phyloP scores from a whole-genome alignment of 1,140 invertebrate genomes.

The Anadara kagoshimensis region DNA sequence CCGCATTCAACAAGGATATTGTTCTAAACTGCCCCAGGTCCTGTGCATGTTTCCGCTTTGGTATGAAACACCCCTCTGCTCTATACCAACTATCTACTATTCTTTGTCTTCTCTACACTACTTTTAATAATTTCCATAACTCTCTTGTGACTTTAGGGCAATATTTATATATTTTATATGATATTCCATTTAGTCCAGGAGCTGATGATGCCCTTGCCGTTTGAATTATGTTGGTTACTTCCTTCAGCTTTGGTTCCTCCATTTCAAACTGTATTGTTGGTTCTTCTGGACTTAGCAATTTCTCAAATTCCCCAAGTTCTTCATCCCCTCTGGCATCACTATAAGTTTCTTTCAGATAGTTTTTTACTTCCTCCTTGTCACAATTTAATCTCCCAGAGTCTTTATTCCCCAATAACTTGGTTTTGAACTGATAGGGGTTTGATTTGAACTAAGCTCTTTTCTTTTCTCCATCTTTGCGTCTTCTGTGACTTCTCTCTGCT shows the following conservation, averaged over 20 bases:
- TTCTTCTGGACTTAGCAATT: too few species aligned
- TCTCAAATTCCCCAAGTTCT: too few species aligned
- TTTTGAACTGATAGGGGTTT: constrained; percentile 4
- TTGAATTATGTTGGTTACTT: too few species aligned
- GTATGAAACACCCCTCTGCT: constrained; percentile 21
- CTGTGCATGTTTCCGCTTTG: constrained; percentile 16
- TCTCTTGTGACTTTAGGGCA: neutral
- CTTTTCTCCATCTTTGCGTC: constrained; percentile 7
- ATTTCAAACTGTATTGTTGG: too few species aligned
- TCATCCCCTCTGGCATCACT: too few species aligned
- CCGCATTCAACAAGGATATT: too few species aligned
- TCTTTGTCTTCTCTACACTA: constrained; percentile 9
- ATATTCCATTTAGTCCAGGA: too few species aligned
- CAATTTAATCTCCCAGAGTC: neutral
- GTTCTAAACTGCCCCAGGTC: constrained; percentile 14
- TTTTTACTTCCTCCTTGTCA: neutral
- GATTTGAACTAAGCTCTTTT: neutral
- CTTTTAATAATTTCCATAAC: constrained; percentile 6
- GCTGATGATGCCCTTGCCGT: too few species aligned
- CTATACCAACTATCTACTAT: constrained; percentile 2
- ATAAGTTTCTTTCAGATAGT: too few species aligned
- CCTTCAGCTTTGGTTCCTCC: too few species aligned
- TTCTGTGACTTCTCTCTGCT: too few species aligned
- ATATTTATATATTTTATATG: neutral
- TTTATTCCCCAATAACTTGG: neutral